Base-by-base conservation (phyloP, 2,888 invertebrate species). In the Tetropium fuscum region DNA sequence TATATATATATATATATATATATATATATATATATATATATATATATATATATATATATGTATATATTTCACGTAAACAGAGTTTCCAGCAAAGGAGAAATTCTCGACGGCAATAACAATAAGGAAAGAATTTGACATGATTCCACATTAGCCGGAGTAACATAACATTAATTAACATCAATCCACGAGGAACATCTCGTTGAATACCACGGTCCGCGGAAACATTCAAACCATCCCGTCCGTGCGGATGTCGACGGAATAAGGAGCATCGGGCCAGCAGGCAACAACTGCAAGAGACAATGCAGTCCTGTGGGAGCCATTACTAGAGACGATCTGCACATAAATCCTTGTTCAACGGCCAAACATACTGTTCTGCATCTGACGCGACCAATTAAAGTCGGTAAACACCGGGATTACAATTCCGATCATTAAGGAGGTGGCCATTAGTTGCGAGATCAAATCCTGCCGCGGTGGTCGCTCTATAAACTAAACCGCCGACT, bases 221-320 rank as follows among this genome's bases (percentile, higher is more conserved):
- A 60, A 53, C 57, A 64, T 64, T 40, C 53, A 20, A 59, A 60
- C 53, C 49, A 64, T 62, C 47, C 55, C 27, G 48, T 27, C 51
- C 25, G 47, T 54, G 58, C 38, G 54, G 58, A 54, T 45, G 55
- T 40, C 44, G 48, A 53, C 34, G 15, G 34, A 11, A 34, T 34
- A 18, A 32, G 48, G 43, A 36, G 22, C 53, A 47, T 27, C 20
- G 19, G 43, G 34, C 43, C 34, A n/a, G n/a, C n/a, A 11, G 20
- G 58, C 58, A 51, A 45, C 48, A 15, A 49, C 32, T 27, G 13
- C 34, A 57, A 45, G 55, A 70, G 64, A 70, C 71, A 71, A 69
- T 72, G 70, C 74, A 65, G 71, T 77, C 75, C 76, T 72, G 70
- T 72, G 76, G 76, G 74, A 75, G 70, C 73, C 70, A 75, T 75